Base-by-base conservation (phyloP, 2,888 invertebrate genomes). In the Cosmia trapezina region DNA sequence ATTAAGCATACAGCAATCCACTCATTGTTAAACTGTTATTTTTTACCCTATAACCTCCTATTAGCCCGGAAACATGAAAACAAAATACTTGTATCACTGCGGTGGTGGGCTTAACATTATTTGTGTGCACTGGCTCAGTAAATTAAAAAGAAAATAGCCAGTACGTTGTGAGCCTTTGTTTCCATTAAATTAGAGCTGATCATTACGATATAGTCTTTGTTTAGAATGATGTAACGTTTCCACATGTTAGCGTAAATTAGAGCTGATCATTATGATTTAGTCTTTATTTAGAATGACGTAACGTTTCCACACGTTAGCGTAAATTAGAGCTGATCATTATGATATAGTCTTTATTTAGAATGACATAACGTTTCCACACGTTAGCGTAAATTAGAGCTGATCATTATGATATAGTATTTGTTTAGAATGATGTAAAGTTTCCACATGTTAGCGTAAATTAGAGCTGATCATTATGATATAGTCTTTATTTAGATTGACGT, bases 121-220 rank as follows among this genome's bases (percentile, higher is more conserved):
- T 76, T 76, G 73, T 76, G 75, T 77, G 75, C 63, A 73, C 68
- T 80, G 68, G 67, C 60, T 75, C 69, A 71, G 73, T 71, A 73
- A 83, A 73, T 80, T 80, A 80, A 80, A 83, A 74, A 77, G 19
- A 80, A 70, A 82, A 68, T 53, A 12, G 45, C 54, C 17, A 45
- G 37, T 47, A 33, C 51, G 11, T 64, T 70, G 37, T 41, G 2
- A 41, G 33, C 9, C 8, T 54, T 69, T 63, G 33, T 66, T 70
- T 67, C 22, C 11, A 11, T 63, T 41, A 19, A 67, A 73, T 75
- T 60, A 59, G 41, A 53, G 14, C 22, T 28, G 22, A 59, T 73
- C 28, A 8, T 47, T 4, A n/a, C 47, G 6, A 6, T 17, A n/a
- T 47, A n/a, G 11, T n/a, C 51, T 51, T 19, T 4, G 56, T 45